Base-by-base conservation (phyloP, 2,888 invertebrate genomes). In the Drosophila nr. perissopoda region DNA sequence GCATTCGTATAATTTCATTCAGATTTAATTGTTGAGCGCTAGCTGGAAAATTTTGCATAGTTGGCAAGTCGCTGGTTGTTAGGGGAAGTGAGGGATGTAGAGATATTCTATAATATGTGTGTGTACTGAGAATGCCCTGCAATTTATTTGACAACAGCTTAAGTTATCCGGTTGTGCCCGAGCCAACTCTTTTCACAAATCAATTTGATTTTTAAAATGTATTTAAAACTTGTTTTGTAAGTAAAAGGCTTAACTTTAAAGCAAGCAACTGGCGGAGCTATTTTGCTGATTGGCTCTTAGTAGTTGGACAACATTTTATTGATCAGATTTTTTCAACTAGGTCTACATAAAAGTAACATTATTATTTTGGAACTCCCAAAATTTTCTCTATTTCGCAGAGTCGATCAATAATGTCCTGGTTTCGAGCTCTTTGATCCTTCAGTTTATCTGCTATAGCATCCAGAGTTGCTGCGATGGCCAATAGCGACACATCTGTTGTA, bases 371-470 rank as follows among this genome's bases (percentile, higher is more conserved):
- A 8, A 73, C 54, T 0, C 87, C 87, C 29, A 87, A 56, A 16
- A 87, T 81, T 52, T 87, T 89, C 25, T 90, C 87, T 8, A 87
- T 87, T 76, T 90, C 87, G 53, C 73, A 77, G 13, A 87, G 73
- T 49, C 87, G 65, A 67, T 90, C 80, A 38, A 90, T 66, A 6
- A 89, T 82, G 52, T 76, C 78, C 56, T 87, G 90, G 54, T 87
- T 87, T 11, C 89, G 74, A 11, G 65, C 60, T 45, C 80, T 78
- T 45, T 87, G 87, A 2, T 89, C 87, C 40, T 59, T 79, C 2
- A 87, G 69, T 18, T 72, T 79, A 42, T 84, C 87, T 2, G 79
- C 85, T 21, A 90, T 82, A 18, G 82, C 59, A 42, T 89, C 85
- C 40, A 87, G 38, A 5, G 87, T 81, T 3, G 89, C 85, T 0